A percentile compares a stretch with the other conserved stretches of the same genome.
These are phyloP conservation scores for Lamprologus tigripictilis DNA, from an alignment of 2,113 vertebrate genomes.

Conservation along the genomic window DNA sequence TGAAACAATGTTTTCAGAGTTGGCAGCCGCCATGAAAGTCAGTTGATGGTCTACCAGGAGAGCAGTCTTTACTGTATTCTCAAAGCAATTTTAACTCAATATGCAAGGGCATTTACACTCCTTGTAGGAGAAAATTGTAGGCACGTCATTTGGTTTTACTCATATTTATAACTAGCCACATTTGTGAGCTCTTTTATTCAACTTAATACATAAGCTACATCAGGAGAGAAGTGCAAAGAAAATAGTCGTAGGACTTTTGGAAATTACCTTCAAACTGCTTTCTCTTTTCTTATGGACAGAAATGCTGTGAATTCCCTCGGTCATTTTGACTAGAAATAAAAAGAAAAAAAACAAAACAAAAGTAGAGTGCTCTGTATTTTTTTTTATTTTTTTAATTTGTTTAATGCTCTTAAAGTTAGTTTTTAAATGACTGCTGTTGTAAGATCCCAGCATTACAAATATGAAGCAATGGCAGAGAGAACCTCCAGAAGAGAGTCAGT, in stretches of 20 bases:
- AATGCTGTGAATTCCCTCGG: not conserved
- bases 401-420: not conserved
- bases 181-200: not conserved
- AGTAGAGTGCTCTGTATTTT: not conserved
- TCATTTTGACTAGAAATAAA: not conserved
- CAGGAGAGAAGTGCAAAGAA: not conserved
- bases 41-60: not conserved
- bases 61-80: not conserved
- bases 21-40: not conserved
- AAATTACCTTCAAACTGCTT: not conserved
- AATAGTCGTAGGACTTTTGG: not conserved
- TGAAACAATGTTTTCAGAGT: not conserved
- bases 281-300: not conserved
- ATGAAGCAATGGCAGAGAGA: not conserved
- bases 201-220: not conserved
- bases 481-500: not conserved
- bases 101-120: not conserved
- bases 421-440: not conserved
- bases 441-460: not conserved
- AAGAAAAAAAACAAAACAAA: not conserved
- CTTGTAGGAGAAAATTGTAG: not conserved
- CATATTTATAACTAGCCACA: not conserved
- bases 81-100: not conserved
- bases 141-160: not conserved
- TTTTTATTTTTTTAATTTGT: rapidly evolving